Evolutionary conservation across 2,113 vertebrate species (phyloP), one percentile per base, ranked within the genome.

Genomic region (Leptobrachium leishanense): DNA sequence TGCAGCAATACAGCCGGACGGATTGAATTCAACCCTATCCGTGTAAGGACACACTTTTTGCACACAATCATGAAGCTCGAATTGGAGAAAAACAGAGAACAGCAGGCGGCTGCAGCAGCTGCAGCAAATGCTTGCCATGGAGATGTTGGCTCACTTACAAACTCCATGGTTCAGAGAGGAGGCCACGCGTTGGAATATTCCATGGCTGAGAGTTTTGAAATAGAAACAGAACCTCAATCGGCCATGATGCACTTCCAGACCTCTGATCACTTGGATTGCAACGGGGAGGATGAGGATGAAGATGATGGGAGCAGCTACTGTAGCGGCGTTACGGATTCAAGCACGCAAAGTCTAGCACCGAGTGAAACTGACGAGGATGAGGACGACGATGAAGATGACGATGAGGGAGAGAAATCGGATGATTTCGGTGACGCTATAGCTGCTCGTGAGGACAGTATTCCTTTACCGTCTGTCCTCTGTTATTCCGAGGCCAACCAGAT

Each of bases 1-100:
- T 99, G 98, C 90, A 99, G 95, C 87, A 99, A 99, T 87, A 93
- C 95, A 40, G 94, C 96, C 10, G 98, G 98, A 77, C 92, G 98
- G 87, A 98, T 99, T 75, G 98, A 99, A 89, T 99, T 99, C 85
- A 99, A 98, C 86, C 98, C 98, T 66, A 98, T 99, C 86, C 95
- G 98, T n/a, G 98, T 99, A 81, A 95, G 98, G 89, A 99, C 98
- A 87, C 98, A 99, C 88, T 99, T 99, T 91, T 92, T 99, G 91
- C 98, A 99, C 93, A 99, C 98, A 43, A 98, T 99, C 84, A 99
- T 99, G 98, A 98, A 98, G 90, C 95, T 99, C 42, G 97, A 99
- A 85, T 90, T 98, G 86, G 98, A 99, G 90, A 98, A 98, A 88
- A 98, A 94, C 65, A 93, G 95, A 3, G 96, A 98, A 90, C 96